Percentiles rank a stretch among this genome's conserved stretches.
Conservation (phyloP, 2,113 vertebrate species). For the Callorhinus ursinus region DNA sequence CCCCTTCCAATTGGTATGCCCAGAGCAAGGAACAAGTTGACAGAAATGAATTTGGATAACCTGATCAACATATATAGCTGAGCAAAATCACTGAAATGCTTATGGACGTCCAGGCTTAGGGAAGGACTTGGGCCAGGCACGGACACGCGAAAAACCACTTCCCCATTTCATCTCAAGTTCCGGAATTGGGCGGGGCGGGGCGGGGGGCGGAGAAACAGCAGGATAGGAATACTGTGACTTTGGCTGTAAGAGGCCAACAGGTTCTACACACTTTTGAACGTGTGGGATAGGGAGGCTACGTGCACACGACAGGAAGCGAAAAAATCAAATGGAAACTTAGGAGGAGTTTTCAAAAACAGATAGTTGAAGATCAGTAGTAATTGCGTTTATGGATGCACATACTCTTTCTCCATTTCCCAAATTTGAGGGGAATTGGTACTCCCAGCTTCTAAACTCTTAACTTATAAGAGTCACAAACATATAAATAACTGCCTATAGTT, state of each 20-base stretch:
- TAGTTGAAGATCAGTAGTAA: neutral
- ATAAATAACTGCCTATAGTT: neutral
- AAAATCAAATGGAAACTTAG: neutral
- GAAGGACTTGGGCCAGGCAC: neutral
- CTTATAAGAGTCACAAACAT: neutral
- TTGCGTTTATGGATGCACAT: neutral
- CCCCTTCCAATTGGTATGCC: neutral
- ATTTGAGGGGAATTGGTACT: neutral
- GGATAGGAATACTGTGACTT: neutral
- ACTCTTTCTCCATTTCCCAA: neutral
- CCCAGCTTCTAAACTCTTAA: neutral
- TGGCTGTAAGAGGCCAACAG: neutral
- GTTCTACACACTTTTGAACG: neutral
- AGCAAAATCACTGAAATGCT: neutral
- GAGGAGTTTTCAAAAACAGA: neutral
- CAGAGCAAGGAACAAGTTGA: neutral
- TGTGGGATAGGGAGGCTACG: neutral
- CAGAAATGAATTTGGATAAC: conserved; percentile 22
- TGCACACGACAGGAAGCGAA: rapidly evolving
- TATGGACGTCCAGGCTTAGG: neutral
- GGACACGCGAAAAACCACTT: neutral
- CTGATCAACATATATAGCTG: neutral
- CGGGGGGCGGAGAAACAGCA: neutral
- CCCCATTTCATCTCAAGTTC: neutral
- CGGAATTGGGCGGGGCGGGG: neutral